Percentiles rank a stretch among this genome's conserved stretches.
Evolutionary conservation across 2,797 vertebrate genomes (phyloP).

Genomic region (Sandelia bainsii): DNA sequence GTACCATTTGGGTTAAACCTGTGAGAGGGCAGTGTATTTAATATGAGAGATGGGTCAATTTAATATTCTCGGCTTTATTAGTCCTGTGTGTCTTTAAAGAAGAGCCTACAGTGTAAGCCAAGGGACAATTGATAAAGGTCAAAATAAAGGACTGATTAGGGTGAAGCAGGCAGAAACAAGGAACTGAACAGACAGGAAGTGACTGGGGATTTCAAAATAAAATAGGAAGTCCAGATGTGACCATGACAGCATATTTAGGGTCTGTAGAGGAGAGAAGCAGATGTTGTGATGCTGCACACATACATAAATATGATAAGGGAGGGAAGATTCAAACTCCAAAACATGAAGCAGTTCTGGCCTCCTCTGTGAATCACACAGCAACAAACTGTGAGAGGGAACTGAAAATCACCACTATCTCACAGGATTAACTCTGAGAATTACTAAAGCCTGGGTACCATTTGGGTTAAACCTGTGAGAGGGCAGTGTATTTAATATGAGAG

Average conservation of each 20-base stretch:
- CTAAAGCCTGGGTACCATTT: conserved; percentile 51
- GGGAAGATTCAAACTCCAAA: conserved; percentile 21
- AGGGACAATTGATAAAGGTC: conserved; percentile 45
- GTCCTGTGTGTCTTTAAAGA: conserved; percentile 55
- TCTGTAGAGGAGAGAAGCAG: conserved; percentile 28
- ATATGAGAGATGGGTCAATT: conserved; percentile 77
- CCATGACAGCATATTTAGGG: too few species aligned
- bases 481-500: conserved; percentile 74
- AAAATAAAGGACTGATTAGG: too few species aligned
- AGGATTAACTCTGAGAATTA: conserved; percentile 74
- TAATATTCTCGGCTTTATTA: conserved; percentile 73
- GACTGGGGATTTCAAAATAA: too few species aligned
- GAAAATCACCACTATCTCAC: conserved; percentile 52
- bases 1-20: conserved; percentile 64
- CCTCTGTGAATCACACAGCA: conserved; percentile 50
- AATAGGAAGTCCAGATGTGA: too few species aligned
- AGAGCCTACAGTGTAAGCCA: conserved; percentile 36
- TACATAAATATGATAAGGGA: conserved; percentile 8
- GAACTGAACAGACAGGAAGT: too few species aligned
- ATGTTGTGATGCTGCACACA: conserved; percentile 20
- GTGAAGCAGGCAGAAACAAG: too few species aligned
- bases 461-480: conserved; percentile 66
- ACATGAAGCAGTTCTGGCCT: conserved; percentile 38
- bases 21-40: conserved; percentile 66
- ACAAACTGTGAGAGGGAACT: conserved; percentile 53